These are phyloP conservation scores for Tragopan temminckii DNA, from an alignment of 2,797 vertebrate species.

Conservation along the genomic window DNA sequence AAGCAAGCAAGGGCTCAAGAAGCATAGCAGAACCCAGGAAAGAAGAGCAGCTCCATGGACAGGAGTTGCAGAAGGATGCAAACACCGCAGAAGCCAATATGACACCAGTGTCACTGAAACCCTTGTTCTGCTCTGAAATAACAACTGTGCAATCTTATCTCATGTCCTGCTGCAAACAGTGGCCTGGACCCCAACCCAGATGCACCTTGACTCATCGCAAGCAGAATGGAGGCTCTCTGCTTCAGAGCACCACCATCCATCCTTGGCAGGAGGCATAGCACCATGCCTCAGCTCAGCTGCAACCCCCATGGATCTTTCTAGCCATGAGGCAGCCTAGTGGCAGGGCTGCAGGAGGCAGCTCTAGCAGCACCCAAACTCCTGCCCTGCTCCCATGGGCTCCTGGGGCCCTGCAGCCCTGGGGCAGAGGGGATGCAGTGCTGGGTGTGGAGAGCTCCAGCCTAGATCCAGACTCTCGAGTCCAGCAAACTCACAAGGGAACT, in stretches of 20 bases:
- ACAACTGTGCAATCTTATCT: not conserved
- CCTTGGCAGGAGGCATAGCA: not conserved
- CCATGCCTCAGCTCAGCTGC: not conserved
- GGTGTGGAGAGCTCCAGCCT: not conserved
- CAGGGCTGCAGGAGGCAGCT: not conserved
- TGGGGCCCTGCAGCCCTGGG: fast-evolving
- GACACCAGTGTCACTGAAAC: not conserved
- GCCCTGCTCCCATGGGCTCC: not conserved
- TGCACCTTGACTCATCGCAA: not conserved
- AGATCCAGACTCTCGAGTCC: not conserved
- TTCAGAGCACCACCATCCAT: not conserved
- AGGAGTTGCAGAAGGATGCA: not conserved
- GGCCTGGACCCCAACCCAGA: not conserved
- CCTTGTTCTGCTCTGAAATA: not conserved
- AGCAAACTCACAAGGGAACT: not conserved
- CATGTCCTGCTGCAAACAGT: not conserved
- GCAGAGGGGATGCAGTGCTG: fast-evolving
- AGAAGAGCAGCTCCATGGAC: not conserved
- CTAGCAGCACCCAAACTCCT: not conserved
- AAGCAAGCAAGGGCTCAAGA: not conserved
- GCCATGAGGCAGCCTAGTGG: not conserved
- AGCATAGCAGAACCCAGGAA: not conserved
- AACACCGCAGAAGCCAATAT: not conserved
- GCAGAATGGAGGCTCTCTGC: not conserved
- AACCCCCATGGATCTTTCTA: not conserved